phyloP scores from a whole-genome alignment of 2,113 vertebrate species.

The Zosterops hypoxanthus region DNA sequence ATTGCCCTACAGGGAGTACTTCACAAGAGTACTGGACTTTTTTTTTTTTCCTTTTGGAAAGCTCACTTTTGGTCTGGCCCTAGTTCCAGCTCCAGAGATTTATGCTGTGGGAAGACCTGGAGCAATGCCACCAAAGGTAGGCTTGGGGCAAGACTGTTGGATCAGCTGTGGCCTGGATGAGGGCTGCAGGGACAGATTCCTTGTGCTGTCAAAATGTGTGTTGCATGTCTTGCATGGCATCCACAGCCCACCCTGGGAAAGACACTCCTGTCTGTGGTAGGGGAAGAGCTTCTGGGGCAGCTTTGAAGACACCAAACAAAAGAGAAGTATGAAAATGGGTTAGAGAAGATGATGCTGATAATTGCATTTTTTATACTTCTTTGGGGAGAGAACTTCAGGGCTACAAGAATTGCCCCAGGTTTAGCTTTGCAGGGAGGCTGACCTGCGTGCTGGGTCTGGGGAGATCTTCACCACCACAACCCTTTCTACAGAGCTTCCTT shows the following conservation, averaged over 20 bases:
- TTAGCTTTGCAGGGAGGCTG: background rate
- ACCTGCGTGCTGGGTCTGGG: background rate
- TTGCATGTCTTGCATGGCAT: accelerated
- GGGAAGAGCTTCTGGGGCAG: background rate
- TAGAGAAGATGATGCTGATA: background rate
- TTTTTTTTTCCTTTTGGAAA: background rate
- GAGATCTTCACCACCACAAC: background rate
- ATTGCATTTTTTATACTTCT: background rate
- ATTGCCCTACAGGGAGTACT: background rate
- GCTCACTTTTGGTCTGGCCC: background rate
- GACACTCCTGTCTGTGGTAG: background rate
- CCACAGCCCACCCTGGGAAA: background rate
- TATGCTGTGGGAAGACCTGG: background rate
- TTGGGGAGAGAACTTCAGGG: background rate
- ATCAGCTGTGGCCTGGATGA: background rate
- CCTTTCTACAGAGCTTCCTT: background rate
- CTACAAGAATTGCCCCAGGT: background rate
- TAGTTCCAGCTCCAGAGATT: background rate
- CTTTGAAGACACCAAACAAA: background rate
- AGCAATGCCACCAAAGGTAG: background rate
- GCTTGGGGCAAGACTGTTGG: background rate
- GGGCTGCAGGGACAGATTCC: background rate
- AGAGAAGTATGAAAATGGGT: background rate
- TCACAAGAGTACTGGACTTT: background rate
- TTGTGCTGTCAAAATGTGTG: background rate